A percentile compares a stretch with the other conserved stretches of the same genome.
These are phyloP conservation scores for Etheostoma nigrum DNA, from an alignment of 2,797 vertebrate species.

Conservation along the genomic window DNA sequence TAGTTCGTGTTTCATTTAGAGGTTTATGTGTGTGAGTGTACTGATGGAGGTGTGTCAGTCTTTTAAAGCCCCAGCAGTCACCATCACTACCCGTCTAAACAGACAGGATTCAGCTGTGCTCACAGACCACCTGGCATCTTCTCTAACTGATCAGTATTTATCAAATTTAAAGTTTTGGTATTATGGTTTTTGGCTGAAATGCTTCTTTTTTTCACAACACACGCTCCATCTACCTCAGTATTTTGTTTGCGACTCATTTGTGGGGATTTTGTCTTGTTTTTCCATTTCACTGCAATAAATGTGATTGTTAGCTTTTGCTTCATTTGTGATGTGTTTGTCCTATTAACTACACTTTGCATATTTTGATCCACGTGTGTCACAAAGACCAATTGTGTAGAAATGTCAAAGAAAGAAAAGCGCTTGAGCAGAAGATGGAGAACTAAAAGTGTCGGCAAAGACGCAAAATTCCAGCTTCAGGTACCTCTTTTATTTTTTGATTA, in stretches of 20 bases:
- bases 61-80: constrained; percentile 24
- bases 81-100: constrained; percentile 24
- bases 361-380: constrained; percentile 88
- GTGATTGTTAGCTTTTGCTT: constrained; percentile 53
- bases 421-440: constrained; percentile 99
- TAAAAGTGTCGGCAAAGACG: constrained; percentile 99
- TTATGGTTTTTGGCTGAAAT: constrained; percentile 31
- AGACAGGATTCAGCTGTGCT: constrained; percentile 10
- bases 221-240: constrained; percentile 32
- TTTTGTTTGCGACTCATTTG: constrained; percentile 57
- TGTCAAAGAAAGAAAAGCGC: constrained; percentile 99
- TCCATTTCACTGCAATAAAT: constrained; percentile 66
- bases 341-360: constrained; percentile 80
- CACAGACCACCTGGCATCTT: constrained; percentile 24
- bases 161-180: constrained; percentile 16
- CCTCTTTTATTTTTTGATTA: constrained; percentile 48
- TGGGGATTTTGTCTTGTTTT: constrained; percentile 20
- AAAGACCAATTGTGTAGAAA: constrained; percentile 99
- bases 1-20: constrained; percentile 11
- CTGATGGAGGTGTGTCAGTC: constrained; percentile 34
- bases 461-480: constrained; percentile 99
- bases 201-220: constrained; percentile 20
- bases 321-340: constrained; percentile 69
- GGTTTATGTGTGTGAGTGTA: constrained; percentile 9
- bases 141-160: constrained; percentile 35